Percentiles rank a stretch among this genome's conserved stretches.
phyloP scores from a whole-genome alignment of 2,888 invertebrate genomes.

The Eupithecia vulgata region DNA sequence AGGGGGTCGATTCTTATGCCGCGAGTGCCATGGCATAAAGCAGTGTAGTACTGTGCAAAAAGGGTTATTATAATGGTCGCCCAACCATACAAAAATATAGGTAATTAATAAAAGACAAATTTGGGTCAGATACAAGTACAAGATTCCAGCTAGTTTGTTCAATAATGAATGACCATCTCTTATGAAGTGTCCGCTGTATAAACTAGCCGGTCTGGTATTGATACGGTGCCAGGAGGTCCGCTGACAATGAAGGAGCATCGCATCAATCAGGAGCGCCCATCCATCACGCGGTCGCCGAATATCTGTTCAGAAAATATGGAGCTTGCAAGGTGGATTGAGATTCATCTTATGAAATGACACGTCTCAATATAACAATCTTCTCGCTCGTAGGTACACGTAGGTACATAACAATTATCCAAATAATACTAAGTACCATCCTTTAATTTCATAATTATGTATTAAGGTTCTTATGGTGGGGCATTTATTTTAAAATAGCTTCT shows the following conservation, averaged over 20 bases:
- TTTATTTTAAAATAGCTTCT: no score
- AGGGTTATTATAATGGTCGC: no score
- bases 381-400: no score
- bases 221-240: background rate
- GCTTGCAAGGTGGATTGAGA: slow-evolving; percentile 18
- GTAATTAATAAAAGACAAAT: no score
- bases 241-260: slow-evolving; percentile 30
- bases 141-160: background rate
- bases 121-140: no score
- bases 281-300: slow-evolving; percentile 31
- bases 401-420: no score
- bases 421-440: no score
- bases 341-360: slow-evolving; percentile 10
- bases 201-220: background rate
- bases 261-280: slow-evolving; percentile 30
- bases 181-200: background rate
- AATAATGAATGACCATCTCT: background rate
- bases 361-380: background rate
- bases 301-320: slow-evolving; percentile 27
- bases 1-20: background rate
- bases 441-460: no score
- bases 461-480: no score
- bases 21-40: no score
- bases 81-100: no score
- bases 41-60: no score